Evolutionary conservation across 2,888 invertebrate genomes (phyloP).

Genomic region (Micropterix aruncella): DNA sequence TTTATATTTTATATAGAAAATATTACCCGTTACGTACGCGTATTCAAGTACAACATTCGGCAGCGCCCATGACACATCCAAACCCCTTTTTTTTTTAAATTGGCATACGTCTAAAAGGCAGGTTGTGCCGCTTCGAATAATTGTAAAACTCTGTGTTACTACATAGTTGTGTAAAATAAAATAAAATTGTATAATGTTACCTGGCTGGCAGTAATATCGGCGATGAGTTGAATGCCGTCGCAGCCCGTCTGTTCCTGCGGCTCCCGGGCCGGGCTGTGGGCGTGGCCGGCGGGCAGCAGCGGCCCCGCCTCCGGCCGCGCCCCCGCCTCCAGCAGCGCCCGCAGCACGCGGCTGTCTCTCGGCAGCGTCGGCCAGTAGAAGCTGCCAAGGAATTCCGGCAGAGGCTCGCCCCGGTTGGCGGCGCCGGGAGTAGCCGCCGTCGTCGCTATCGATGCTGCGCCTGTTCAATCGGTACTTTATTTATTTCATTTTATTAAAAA

Average conservation of each 20-base stretch:
- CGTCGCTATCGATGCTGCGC: slow-evolving; percentile 13
- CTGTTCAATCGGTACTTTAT: no score
- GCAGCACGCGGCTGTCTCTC: slow-evolving; percentile 54
- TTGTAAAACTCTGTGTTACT: no score
- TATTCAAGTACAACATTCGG: no score
- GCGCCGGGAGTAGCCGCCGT: slow-evolving; percentile 18
- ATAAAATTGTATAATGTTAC: neutral
- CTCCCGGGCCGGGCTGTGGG: slow-evolving; percentile 13
- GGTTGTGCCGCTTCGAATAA: no score
- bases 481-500: neutral
- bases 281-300: slow-evolving; percentile 16
- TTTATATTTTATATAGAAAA: no score
- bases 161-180: neutral
- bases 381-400: slow-evolving; percentile 31
- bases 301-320: slow-evolving; percentile 31
- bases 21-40: no score
- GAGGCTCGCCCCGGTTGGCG: slow-evolving; percentile 27
- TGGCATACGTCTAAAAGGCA: no score
- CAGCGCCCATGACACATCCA: no score
- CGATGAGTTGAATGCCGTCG: slow-evolving; percentile 14
- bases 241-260: slow-evolving; percentile 25
- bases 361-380: slow-evolving; percentile 45
- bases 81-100: no score
- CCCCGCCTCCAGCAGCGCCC: slow-evolving; percentile 62
- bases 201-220: slow-evolving; percentile 3